Evolutionary conservation across 2,113 vertebrate species (phyloP).

Genomic region (Pan paniscus): DNA sequence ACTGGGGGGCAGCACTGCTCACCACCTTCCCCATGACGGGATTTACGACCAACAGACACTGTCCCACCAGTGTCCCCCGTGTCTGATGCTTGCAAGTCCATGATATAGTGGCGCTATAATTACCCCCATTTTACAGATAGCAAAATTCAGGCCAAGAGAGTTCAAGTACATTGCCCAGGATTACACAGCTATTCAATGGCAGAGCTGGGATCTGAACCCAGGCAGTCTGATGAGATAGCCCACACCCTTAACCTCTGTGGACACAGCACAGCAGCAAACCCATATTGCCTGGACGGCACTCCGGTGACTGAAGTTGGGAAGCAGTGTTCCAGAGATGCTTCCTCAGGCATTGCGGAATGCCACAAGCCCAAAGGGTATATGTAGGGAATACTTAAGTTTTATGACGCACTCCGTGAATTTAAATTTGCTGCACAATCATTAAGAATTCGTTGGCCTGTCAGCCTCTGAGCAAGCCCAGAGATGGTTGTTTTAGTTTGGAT

Average conservation of each 20-base stretch:
- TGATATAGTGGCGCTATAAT: accelerated
- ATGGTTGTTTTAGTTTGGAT: background rate
- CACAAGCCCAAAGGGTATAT: accelerated
- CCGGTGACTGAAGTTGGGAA: background rate
- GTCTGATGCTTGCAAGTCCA: background rate
- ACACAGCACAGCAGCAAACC: background rate
- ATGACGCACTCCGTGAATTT: background rate
- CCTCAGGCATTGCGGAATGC: background rate
- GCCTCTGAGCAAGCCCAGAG: background rate
- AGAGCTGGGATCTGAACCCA: background rate
- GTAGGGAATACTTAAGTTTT: background rate
- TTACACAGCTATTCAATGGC: background rate
- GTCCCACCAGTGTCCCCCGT: no score
- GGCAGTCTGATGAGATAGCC: background rate
- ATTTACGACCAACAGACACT: background rate
- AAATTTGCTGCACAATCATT: background rate
- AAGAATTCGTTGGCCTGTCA: background rate
- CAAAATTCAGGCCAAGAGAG: background rate
- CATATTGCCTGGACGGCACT: accelerated
- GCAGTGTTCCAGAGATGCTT: accelerated
- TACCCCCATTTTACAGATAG: background rate
- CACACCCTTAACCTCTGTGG: background rate
- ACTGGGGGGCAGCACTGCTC: accelerated
- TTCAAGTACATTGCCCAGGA: background rate
- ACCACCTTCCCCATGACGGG: background rate